Evolutionary conservation across 1,140 invertebrate genomes (phyloP).

Genomic region (Asobara japonica): DNA sequence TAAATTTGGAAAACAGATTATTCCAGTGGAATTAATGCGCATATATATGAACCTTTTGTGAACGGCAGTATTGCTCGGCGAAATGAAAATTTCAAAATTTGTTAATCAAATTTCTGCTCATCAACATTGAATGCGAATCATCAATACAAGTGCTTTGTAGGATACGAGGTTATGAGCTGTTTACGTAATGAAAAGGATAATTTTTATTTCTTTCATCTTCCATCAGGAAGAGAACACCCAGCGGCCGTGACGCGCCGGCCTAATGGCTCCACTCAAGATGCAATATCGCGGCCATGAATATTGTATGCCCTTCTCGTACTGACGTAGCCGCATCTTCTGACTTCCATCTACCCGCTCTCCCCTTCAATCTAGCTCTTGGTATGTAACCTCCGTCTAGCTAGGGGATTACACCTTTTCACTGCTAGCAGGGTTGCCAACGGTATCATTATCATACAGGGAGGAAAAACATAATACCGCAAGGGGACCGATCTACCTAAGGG

Average conservation of each 20-base stretch:
- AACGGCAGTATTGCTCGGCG: too few species aligned
- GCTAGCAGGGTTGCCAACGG: too few species aligned
- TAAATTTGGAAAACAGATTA: background rate
- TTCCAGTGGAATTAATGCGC: too few species aligned
- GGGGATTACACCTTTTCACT: background rate
- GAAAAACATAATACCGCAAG: too few species aligned
- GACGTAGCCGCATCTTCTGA: slow-evolving; percentile 5
- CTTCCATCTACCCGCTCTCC: background rate
- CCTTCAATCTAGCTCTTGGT: background rate
- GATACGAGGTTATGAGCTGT: too few species aligned
- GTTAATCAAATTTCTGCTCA: too few species aligned
- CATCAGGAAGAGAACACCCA: background rate
- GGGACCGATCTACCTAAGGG: too few species aligned
- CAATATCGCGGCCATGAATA: slow-evolving; percentile 61
- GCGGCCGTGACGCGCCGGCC: slow-evolving; percentile 47
- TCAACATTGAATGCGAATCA: too few species aligned
- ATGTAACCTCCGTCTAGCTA: background rate
- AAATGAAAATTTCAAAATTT: too few species aligned
- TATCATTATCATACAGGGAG: too few species aligned
- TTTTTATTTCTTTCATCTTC: background rate
- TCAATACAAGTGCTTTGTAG: too few species aligned
- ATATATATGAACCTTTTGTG: too few species aligned
- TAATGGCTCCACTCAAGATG: slow-evolving; percentile 64
- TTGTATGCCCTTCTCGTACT: slow-evolving; percentile 46
- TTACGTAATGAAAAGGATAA: background rate